Base-by-base conservation (phyloP, 2,113 vertebrate species). In the Myotis lucifugus region DNA sequence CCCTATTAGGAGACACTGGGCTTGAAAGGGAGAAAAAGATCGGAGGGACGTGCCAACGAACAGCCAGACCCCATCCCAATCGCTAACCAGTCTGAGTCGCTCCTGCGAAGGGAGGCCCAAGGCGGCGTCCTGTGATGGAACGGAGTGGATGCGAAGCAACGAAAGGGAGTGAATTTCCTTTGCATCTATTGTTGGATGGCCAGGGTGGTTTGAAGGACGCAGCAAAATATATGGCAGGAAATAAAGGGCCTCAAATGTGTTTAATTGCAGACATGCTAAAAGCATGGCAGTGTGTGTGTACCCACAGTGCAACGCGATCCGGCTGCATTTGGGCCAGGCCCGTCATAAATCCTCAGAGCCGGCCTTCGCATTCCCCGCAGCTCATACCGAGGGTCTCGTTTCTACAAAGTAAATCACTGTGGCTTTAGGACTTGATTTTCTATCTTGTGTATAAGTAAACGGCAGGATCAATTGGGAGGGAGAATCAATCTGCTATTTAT, bases 401-500 rank as follows among this genome's bases (percentile, higher is more conserved):
- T 98, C 99, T 98, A 97, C 98, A 97, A 98, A 98, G 99, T 98
- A 98, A 99, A 99, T 99, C 99, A 99, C 98, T 83, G 91, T 98
- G 98, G 98, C 98, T 98, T 96, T 96, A 95, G 97, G 97, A 97
- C 98, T 99, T 99, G 99, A 99, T 99, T 99, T 99, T 99, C 98
- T 98, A 98, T 99, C 98, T 99, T 98, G 98, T 98, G 98, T 99
- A 98, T 99, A 98, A 99, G 99, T 98, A 99, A 99, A 99, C 98
- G 99, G 98, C 97, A 97, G 98, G 99, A 99, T 99, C 99, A 99
- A 98, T 99, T 98, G 98, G 98, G 99, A 99, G 99, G 99, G 99
- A 98, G 99, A 99, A 99, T 99, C 99, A 99, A 99, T 99, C 99
- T 99, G 99, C 99, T 99, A 99, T 99, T 99, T 99, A 99, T 99